Percentiles rank a stretch among this genome's conserved stretches.
These are phyloP conservation scores for Oreortyx pictus DNA, from an alignment of 2,797 vertebrate species.

Conservation along the genomic window DNA sequence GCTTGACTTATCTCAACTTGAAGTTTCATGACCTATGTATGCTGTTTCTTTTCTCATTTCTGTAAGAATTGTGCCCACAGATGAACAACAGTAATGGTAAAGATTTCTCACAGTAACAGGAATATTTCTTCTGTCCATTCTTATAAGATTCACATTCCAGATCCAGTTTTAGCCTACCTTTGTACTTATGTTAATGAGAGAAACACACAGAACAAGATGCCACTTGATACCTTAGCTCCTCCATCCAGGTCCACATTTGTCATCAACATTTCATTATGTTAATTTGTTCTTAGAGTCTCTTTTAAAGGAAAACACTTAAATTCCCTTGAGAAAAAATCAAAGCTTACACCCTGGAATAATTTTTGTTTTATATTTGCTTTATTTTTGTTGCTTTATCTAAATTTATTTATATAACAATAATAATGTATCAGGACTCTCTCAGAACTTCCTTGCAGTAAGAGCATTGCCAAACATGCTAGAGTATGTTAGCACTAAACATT, in stretches of 20 bases:
- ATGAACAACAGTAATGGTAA: neutral
- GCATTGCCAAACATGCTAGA: neutral
- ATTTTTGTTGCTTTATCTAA: fast-evolving
- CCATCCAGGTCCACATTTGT: neutral
- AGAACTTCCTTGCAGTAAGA: neutral
- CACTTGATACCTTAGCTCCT: neutral
- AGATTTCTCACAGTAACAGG: neutral
- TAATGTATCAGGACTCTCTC: neutral
- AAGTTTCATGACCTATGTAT: neutral
- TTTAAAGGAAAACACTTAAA: neutral
- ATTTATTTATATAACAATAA: neutral
- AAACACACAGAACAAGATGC: neutral
- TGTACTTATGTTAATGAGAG: neutral
- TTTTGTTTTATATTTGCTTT: neutral
- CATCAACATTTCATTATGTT: neutral
- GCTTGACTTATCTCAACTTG: neutral
- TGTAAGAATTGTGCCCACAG: neutral
- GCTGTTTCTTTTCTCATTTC: neutral
- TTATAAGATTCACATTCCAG: neutral
- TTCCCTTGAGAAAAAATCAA: neutral
- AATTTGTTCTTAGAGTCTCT: neutral
- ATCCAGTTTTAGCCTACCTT: neutral
- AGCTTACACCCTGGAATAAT: neutral
- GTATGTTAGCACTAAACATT: neutral
- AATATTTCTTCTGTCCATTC: neutral